Evolutionary conservation across 1,140 invertebrate genomes (phyloP).

Genomic region (Eufriesea mexicana): DNA sequence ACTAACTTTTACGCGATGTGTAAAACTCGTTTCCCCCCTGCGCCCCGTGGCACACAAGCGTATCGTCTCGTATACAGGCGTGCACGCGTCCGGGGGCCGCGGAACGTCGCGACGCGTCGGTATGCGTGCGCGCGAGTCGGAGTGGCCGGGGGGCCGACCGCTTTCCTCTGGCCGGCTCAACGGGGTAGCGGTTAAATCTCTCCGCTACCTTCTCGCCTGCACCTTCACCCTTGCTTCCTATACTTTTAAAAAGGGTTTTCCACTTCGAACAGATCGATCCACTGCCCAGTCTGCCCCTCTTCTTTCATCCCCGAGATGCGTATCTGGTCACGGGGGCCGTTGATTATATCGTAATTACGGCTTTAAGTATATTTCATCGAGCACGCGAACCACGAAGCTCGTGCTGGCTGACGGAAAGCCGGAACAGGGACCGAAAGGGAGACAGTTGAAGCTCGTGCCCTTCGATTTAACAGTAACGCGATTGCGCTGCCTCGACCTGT

Average conservation of each 20-base stretch:
- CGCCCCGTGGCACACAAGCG: not conserved
- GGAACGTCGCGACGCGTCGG: conserved; percentile 31
- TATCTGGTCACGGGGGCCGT: conserved; percentile 79
- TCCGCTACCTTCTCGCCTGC: conserved; percentile 19
- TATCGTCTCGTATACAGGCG: conserved; percentile 7
- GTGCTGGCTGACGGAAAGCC: not conserved
- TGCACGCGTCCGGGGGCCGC: too few species aligned
- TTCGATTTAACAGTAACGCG: conserved; percentile 71
- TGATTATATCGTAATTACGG: conserved; percentile 80
- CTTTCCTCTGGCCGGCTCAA: conserved; percentile 51
- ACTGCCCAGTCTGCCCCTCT: conserved; percentile 45
- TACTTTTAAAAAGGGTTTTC: conserved; percentile 65
- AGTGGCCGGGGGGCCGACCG: conserved; percentile 39
- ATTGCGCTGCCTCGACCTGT: not conserved
- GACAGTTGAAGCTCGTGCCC: conserved; percentile 62
- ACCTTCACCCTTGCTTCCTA: conserved; percentile 54
- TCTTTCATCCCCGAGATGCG: conserved; percentile 69
- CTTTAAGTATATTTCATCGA: conserved; percentile 80
- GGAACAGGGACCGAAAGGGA: conserved; percentile 21
- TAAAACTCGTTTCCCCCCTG: conserved; percentile 58
- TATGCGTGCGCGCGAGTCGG: conserved; percentile 31
- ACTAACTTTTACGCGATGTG: conserved; percentile 77
- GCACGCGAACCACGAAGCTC: conserved; percentile 70
- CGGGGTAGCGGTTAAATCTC: conserved; percentile 2
- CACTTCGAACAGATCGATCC: conserved; percentile 75